These are phyloP conservation scores for Drosophila lacteicornis DNA, from an alignment of 1,140 invertebrate species.

Conservation along the genomic window DNA sequence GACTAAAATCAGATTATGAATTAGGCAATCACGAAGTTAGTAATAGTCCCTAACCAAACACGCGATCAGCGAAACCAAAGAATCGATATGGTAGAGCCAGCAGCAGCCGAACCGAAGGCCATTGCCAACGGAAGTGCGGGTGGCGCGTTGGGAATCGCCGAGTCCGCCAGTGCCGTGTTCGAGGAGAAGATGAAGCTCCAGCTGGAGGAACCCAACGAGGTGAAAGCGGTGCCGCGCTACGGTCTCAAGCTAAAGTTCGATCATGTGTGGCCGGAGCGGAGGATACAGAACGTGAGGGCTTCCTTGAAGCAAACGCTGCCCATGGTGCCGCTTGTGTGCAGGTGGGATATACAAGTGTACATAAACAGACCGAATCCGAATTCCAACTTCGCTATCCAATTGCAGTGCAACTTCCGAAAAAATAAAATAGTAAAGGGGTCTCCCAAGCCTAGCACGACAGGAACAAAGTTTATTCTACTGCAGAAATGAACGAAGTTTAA, in stretches of 20 bases:
- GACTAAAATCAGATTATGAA: constrained; percentile 42
- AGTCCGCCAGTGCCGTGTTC: constrained; percentile 76
- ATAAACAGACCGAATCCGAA: background rate
- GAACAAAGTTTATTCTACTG: too few species aligned
- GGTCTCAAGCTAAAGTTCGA: constrained; percentile 90
- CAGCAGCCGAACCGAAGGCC: constrained; percentile 23
- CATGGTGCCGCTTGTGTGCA: constrained; percentile 79
- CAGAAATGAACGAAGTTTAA: too few species aligned
- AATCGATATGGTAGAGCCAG: constrained; percentile 44
- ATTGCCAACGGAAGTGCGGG: constrained; percentile 44
- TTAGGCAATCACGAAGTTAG: constrained; percentile 14
- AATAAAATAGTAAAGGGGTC: too few species aligned
- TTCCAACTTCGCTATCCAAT: background rate
- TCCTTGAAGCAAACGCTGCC: constrained; percentile 87
- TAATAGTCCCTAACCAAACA: background rate
- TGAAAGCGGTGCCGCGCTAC: constrained; percentile 86
- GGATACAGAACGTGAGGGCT: constrained; percentile 89
- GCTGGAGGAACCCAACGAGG: constrained; percentile 62
- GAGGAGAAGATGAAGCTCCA: constrained; percentile 67
- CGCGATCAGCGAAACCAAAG: constrained; percentile 28
- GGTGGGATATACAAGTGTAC: constrained; percentile 54
- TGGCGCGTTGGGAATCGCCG: constrained; percentile 32
- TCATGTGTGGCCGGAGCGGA: constrained; percentile 91
- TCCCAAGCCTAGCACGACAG: too few species aligned
- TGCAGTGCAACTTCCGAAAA: too few species aligned